A percentile compares a stretch with the other conserved stretches of the same genome.
phyloP scores from a whole-genome alignment of 1,140 invertebrate species.

The Ceratosolen solmsi region DNA sequence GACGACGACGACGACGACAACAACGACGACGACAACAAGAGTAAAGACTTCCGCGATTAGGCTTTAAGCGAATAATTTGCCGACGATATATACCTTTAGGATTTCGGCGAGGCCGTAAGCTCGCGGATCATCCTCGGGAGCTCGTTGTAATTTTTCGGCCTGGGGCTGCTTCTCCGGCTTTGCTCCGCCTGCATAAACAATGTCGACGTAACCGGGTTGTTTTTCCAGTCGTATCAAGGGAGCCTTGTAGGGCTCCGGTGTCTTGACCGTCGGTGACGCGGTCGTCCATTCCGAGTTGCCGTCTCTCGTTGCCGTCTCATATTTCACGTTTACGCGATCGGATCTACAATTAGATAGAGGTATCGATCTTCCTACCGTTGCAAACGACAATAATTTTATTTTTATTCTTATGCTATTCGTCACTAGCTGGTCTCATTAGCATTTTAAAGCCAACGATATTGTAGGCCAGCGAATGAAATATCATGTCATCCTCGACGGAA shows the following conservation, averaged over 20 bases:
- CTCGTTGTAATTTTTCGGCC: slow-evolving; percentile 62
- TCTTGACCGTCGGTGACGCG: neutral
- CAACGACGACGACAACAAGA: too few relatives aligned
- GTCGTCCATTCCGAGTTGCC: neutral
- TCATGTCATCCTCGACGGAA: too few relatives aligned
- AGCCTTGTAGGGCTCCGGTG: neutral
- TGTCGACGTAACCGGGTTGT: slow-evolving; percentile 65
- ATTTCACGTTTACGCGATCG: neutral
- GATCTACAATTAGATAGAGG: neutral
- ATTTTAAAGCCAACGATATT: too few relatives aligned
- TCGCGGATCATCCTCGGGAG: slow-evolving; percentile 52
- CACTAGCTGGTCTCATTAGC: too few relatives aligned
- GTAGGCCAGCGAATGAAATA: too few relatives aligned
- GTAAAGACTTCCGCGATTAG: too few relatives aligned
- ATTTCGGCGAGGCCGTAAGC: slow-evolving; percentile 62
- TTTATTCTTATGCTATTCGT: too few relatives aligned
- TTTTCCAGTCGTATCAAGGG: slow-evolving; percentile 52
- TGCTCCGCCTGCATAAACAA: slow-evolving; percentile 60
- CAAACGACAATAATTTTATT: too few relatives aligned
- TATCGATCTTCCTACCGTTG: too few relatives aligned
- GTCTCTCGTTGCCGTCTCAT: neutral
- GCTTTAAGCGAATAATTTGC: too few relatives aligned
- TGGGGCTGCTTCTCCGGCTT: slow-evolving; percentile 47
- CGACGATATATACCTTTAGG: slow-evolving; percentile 57
- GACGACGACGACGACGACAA: too few relatives aligned